These are phyloP conservation scores for Lissonota sp. DNA, from an alignment of 2,888 invertebrate species.

Conservation along the genomic window DNA sequence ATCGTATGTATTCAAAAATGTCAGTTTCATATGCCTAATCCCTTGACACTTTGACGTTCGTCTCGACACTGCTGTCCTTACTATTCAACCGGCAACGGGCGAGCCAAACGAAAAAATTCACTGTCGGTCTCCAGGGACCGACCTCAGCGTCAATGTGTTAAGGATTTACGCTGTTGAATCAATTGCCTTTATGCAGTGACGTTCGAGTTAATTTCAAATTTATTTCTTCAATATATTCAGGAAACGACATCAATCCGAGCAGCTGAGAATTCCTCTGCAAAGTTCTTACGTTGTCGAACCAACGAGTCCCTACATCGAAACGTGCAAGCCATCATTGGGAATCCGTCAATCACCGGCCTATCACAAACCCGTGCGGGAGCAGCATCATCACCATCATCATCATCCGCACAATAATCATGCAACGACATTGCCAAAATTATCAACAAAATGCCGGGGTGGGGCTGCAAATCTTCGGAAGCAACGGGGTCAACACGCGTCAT, in stretches of 20 bases:
- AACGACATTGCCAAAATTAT: conserved; percentile 73
- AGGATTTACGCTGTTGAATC: no score
- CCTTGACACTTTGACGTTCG: no score
- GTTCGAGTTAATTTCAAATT: no score
- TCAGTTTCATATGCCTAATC: no score
- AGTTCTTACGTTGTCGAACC: conserved; percentile 75
- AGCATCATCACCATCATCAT: conserved; percentile 69
- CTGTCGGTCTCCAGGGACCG: no score
- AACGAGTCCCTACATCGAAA: conserved; percentile 72
- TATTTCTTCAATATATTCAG: conserved; percentile 60
- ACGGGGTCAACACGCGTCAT: conserved; percentile 64
- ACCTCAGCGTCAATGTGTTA: no score
- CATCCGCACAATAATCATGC: conserved; percentile 52
- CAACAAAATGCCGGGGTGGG: conserved; percentile 72
- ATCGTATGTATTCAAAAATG: no score
- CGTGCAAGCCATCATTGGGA: conserved; percentile 69
- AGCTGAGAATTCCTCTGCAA: conserved; percentile 75
- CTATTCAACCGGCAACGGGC: no score
- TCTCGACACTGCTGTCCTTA: no score
- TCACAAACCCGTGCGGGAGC: conserved; percentile 79
- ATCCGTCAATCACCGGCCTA: conserved; percentile 70
- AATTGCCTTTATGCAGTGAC: no score
- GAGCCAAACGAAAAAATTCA: no score
- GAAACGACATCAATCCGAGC: conserved; percentile 81
- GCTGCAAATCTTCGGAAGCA: conserved; percentile 72